These are phyloP conservation scores for Sterrhoptilus dennistouni DNA, from an alignment of 2,113 vertebrate species.

Conservation along the genomic window DNA sequence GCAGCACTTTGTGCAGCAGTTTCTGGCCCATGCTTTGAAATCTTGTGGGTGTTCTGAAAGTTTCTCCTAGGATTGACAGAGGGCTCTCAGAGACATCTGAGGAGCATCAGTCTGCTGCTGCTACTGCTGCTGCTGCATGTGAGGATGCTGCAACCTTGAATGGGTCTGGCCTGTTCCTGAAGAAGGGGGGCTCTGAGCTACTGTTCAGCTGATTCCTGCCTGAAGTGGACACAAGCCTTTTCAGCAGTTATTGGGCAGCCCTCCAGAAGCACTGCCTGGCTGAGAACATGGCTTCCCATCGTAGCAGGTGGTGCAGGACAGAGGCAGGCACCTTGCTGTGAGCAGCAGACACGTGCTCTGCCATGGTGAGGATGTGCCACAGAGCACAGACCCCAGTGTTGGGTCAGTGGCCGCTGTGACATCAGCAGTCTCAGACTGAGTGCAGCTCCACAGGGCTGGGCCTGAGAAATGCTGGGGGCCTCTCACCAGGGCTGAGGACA, in stretches of 20 bases:
- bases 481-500: background rate
- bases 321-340: rapidly evolving
- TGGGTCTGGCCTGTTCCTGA: background rate
- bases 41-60: background rate
- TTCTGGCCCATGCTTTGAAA: background rate
- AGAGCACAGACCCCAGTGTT: rapidly evolving
- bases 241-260: background rate
- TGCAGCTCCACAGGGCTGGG: rapidly evolving
- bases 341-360: rapidly evolving
- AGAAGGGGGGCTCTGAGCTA: background rate
- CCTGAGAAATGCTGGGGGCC: background rate
- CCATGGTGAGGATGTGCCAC: background rate
- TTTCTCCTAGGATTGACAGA: background rate
- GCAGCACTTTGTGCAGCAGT: background rate
- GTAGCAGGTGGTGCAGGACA: background rate
- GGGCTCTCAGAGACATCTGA: background rate
- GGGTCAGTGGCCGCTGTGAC: background rate
- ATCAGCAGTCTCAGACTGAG: background rate
- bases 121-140: background rate
- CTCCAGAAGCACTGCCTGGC: background rate
- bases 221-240: rapidly evolving
- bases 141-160: background rate
- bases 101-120: background rate
- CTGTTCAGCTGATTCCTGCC: background rate
- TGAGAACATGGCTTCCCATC: background rate